Evolutionary conservation across 2,888 invertebrate genomes (phyloP), one percentile per base, ranked within the genome.

Genomic region (Amblyteles armatorius): DNA sequence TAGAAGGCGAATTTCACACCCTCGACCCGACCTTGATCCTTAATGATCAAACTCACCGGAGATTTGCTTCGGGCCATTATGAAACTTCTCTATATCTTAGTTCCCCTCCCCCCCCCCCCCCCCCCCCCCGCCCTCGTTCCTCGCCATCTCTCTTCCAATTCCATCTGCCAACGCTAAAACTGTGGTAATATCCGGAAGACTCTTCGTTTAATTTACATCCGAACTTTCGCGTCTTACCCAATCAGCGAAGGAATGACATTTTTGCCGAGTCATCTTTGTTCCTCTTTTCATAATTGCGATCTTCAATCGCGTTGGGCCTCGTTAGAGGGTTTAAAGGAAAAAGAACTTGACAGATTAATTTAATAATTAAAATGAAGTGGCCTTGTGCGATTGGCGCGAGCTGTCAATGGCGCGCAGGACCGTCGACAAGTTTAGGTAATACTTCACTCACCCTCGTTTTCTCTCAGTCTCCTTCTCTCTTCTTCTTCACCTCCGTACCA

Each of bases 11-110:
- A 72, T 82, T 68, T 76, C 76, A 52, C 83, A 71, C 74, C 76
- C 76, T 79, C 22, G 19, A 57, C 26, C 65, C 77, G 80, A 50
- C 80, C 77, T 77, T 73, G 80, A 60, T 72, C 80, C 77, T 48
- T 77, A 68, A 81, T 81, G 77, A 84, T 76, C 60, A 52, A 73
- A 78, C 60, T 50, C 65, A 73, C 36, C 22, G 52, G 73, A 63
- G 48, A 73, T 73, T 71, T 73, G 63, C 72, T 63, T 40, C 26
- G 29, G 84, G 69, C 48, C 48, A 81, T 84, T 79, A 79, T 40
- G 65, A 71, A 84, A 79, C 63, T 69, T 50, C 44, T 73, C 67
- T 60, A 63, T 77, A 44, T 77, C 48, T 19, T 44, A 65, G 67
- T 40, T 22, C 44, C 19, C 67, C 26, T 26, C 57, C 4, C n/a